These are phyloP conservation scores for Rhadina sibilatrix DNA, from an alignment of 2,113 vertebrate species.

Conservation along the genomic window DNA sequence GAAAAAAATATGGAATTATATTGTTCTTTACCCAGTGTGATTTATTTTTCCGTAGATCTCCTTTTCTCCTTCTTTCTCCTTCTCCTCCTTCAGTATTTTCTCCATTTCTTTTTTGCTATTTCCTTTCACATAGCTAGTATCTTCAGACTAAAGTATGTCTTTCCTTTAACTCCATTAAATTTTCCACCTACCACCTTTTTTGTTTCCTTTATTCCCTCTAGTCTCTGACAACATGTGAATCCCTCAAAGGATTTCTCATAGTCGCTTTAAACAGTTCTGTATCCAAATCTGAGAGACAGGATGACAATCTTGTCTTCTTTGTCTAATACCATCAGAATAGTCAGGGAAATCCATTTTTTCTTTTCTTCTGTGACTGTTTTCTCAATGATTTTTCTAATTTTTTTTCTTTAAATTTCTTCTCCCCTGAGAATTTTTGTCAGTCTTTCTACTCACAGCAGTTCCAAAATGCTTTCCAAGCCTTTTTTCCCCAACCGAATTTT, in stretches of 20 bases:
- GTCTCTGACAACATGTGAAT: background rate
- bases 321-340: background rate
- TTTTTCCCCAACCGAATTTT: background rate
- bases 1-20: background rate
- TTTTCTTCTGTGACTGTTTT: background rate
- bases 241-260: background rate
- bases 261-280: background rate
- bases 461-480: background rate
- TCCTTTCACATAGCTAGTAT: background rate
- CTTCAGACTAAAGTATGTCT: background rate
- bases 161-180: background rate
- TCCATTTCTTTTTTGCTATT: background rate
- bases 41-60: background rate
- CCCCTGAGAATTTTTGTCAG: background rate
- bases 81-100: background rate
- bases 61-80: background rate
- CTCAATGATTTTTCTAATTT: too few species aligned
- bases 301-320: background rate
- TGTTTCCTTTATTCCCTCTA: background rate
- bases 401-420: background rate
- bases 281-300: background rate
- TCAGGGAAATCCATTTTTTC: background rate
- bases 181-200: background rate
- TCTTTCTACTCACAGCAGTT: background rate
- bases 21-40: background rate